Evolutionary conservation across 2,797 vertebrate genomes (phyloP), one percentile per base, ranked within the genome.

Genomic region (Labroides dimidiatus): DNA sequence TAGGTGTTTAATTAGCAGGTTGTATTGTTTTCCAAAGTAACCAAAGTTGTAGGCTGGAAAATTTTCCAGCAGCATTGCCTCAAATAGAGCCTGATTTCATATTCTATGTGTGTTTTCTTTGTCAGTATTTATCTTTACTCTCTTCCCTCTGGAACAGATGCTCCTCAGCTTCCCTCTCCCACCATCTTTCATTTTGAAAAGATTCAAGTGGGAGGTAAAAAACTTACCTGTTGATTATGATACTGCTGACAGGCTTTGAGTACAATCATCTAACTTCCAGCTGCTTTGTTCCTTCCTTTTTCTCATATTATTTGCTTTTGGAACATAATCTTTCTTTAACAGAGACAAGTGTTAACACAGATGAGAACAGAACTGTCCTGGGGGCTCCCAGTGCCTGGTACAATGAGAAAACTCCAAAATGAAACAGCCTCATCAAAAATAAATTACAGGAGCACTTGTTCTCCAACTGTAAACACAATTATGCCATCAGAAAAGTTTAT

Each of bases 1-100:
- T 80, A 77, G 83, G 78, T 84, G 84, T 86, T 86, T 77, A 77
- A 81, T 84, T 69, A 69, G 67, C 56, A 58, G 67, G 9, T 74
- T 77, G 69, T 59, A 76, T 85, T 82, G 84, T 87, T 81, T 81
- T 66, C 53, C 60, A 61, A 17, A 73, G 14, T 17, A 44, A 66
- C 76, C 69, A 45, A 62, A 80, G 78, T 75, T 70, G 67, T 33
- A 77, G 64, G 65, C 60, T 19, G 16, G 41, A 52, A 37, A 47
- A 16, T 17, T 65, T 20, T 3, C 49, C 10, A 2, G 62, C 54
- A 51, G 69, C 59, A 0, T 36, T 48, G 57, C 57, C 49, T 37
- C 4, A 11, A 71, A 61, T 44, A 75, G 60, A 73, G 19, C 33
- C 64, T 24, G 30, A 17, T 74, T 71, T 50, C 11, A 49, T 37